Evolutionary conservation across 2,888 invertebrate genomes (phyloP).

Genomic region (Serrognathus titanus): DNA sequence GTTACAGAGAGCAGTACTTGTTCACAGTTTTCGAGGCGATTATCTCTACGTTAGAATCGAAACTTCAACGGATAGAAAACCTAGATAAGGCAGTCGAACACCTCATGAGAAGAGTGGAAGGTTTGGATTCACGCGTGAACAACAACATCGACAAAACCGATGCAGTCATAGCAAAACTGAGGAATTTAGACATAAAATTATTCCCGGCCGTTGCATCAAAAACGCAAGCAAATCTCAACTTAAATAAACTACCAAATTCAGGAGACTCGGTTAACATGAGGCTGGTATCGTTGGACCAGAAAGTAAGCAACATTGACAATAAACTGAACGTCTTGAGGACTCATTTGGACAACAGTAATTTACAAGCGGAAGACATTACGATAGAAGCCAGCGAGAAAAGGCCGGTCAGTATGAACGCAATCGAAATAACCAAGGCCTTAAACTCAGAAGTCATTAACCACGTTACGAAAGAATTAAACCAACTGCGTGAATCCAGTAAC

Average conservation of each 20-base stretch:
- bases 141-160: conserved; percentile 84
- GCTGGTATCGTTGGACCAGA: conserved; percentile 72
- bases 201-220: conserved; percentile 47
- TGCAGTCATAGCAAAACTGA: conserved; percentile 72
- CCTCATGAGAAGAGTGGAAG: conserved; percentile 80
- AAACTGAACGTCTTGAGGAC: conserved; percentile 76
- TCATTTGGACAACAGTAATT: conserved; percentile 78
- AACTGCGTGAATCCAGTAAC: conserved; percentile 72
- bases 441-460: conserved; percentile 77
- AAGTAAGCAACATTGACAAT: conserved; percentile 78
- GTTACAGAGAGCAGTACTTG: conserved; percentile 79
- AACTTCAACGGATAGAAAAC: conserved; percentile 83
- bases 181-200: conserved; percentile 71
- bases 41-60: conserved; percentile 82
- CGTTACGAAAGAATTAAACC: conserved; percentile 74
- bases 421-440: conserved; percentile 80
- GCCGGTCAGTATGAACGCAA: conserved; percentile 76
- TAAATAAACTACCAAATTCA: conserved; percentile 13
- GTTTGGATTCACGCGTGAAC: conserved; percentile 74
- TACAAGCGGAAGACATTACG: conserved; percentile 74
- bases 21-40: conserved; percentile 88
- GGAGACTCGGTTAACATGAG: conserved; percentile 57
- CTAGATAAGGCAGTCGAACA: conserved; percentile 85
- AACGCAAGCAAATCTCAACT: conserved; percentile 11
- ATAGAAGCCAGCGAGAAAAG: conserved; percentile 86